Evolutionary conservation across 2,113 vertebrate genomes (phyloP), one percentile per base, ranked within the genome.

Genomic region (Chrysemys picta): DNA sequence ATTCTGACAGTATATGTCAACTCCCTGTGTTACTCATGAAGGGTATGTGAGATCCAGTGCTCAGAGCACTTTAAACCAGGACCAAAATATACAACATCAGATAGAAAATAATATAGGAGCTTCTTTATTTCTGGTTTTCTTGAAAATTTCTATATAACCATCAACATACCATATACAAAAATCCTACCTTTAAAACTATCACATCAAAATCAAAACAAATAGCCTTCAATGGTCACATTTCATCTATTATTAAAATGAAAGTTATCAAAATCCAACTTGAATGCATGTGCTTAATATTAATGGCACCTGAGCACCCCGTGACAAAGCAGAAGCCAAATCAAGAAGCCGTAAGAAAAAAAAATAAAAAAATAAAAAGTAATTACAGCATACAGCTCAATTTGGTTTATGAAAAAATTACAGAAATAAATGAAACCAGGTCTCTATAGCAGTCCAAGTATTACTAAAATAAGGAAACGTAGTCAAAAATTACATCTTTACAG

Each of bases 1-100:
- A 12, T 25, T 65, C 21, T n/a, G 22, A 35, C 38, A 38, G 8
- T 0, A 5, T 10, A 7, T 38, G 19, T n/a, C 35, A 38, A 38
- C 19, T 72, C 16, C 19, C n/a, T 72, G 10, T 22, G 19, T 72
- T 72, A 72, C 35, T 72, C 21, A 72, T 11, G 21, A 72, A 38
- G n/a, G 17, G 4, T 38, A 24, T n/a, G 69, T 0, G 0, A 4
- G 22, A 8, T 13, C 27, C 29, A 1, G 11, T n/a, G 47, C 1
- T 5, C 65, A n/a, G 14, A 31, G 57, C 5, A 25, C 42, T 59
- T 65, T 25, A 11, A 4, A 95, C 42, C 29, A 47, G 16, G 10
- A 14, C 3, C 65, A 82, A 65, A 80, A 47, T 1, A 38, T 2
- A 72, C 5, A 69, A 35, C 62, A 69, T n/a, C 31, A 1, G 2